These are phyloP conservation scores for human DNA, from an alignment of 2,113 vertebrate species.

Conservation along the genomic window DNA sequence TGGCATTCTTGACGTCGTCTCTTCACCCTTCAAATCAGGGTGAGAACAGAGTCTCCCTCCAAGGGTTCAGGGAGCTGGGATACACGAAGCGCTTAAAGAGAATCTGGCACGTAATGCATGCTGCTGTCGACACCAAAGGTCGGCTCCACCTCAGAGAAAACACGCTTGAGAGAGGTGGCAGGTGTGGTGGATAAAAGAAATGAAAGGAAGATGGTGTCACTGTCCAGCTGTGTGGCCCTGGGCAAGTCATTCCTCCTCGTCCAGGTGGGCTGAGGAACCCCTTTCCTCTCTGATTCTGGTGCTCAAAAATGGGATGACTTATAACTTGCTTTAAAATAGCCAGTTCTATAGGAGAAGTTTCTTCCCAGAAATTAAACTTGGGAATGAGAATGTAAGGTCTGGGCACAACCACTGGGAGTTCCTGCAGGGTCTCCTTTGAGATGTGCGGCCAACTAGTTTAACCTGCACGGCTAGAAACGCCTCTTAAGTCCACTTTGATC, in stretches of 20 bases:
- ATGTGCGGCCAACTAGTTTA: neutral
- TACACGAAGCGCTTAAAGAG: fast-evolving
- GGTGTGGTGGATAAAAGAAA: neutral
- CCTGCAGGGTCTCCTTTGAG: neutral
- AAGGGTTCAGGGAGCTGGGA: neutral
- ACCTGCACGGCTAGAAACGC: neutral
- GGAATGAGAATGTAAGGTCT: neutral
- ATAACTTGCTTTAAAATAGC: neutral
- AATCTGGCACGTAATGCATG: fast-evolving
- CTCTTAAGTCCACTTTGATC: neutral
- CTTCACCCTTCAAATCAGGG: neutral
- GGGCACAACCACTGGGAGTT: neutral
- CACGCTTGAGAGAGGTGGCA: neutral
- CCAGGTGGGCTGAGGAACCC: neutral
- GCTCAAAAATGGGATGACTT: neutral
- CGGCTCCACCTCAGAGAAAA: neutral
- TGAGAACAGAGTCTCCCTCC: neutral
- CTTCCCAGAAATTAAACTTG: neutral
- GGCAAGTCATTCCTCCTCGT: neutral
- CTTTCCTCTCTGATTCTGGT: neutral
- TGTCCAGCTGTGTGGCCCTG: neutral
- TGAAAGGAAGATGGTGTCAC: neutral
- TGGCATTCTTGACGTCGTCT: neutral
- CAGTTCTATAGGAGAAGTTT: neutral
- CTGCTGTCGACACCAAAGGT: neutral